Evolutionary conservation across 2,888 invertebrate species (phyloP), one percentile per base, ranked within the genome.

Genomic region (Osmoderma eremita): DNA sequence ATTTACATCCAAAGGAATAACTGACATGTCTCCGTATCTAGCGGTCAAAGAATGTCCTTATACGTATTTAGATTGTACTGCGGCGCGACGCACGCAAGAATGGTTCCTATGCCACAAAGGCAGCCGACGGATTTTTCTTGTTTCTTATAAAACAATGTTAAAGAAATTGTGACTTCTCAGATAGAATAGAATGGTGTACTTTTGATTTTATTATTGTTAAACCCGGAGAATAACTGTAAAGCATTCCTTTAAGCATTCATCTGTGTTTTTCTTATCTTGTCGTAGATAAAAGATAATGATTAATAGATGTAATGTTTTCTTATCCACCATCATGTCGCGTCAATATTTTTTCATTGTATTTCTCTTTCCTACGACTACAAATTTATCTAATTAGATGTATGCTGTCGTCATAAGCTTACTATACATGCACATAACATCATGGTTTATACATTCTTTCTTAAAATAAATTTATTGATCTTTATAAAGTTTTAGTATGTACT

Each of bases 1-100:
- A 81, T 81, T 81, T 81, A 81, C 81, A 81, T 81, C 81, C 80
- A 81, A 81, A 81, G 81, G 81, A 80, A 79, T 80, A 79, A 79
- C 73, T 80, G 81, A 81, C 81, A 79, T 81, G 80, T 78, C 80
- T 79, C 80, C 80, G 80, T 80, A 80, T 80, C 81, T 80, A 79
- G 76, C 78, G 76, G 75, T 77, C 78, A 78, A 80, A 79, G 80
- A 80, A 80, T 80, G 80, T 80, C 79, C 80, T 80, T 80, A 78
- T 80, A 79, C 76, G 80, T 79, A 79, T 80, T 80, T 79, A 79
- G 79, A 80, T 80, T 79, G 79, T 78, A 78, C 76, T 76, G 76
- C 77, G 78, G 78, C 76, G 78, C 78, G 78, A 78, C 76, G 78
- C 78, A 78, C 73, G 79, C 78, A 80, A 80, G 79, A 80, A 79